phyloP scores from a whole-genome alignment of 2,797 vertebrate species.

The Denticeps clupeoides region DNA sequence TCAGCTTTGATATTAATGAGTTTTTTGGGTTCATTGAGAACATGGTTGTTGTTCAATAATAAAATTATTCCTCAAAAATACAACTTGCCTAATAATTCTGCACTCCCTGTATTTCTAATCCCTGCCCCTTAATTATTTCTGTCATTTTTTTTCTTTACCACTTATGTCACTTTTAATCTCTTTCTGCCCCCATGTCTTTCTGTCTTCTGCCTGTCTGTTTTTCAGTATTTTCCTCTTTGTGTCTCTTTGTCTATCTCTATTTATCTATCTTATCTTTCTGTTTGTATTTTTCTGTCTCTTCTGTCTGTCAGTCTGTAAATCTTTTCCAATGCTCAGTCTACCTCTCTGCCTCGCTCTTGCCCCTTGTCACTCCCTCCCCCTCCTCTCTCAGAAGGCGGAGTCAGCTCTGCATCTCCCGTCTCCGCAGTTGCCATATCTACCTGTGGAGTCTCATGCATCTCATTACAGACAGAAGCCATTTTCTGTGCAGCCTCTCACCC shows the following conservation, averaged over 20 bases:
- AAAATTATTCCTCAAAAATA: too few relatives aligned
- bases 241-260: neutral
- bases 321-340: neutral
- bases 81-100: too few relatives aligned
- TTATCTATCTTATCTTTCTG: constrained; percentile 2
- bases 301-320: neutral
- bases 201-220: neutral
- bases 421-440: neutral
- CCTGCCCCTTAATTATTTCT: neutral
- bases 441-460: constrained; percentile 3
- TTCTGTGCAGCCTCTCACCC: too few relatives aligned
- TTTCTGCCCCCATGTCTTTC: neutral
- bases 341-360: neutral
- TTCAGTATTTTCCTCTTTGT: neutral
- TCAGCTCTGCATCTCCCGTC: neutral
- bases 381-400: too few relatives aligned
- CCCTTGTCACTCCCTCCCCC: neutral
- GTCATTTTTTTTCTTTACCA: too few relatives aligned
- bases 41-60: too few relatives aligned
- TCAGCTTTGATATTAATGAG: too few relatives aligned
- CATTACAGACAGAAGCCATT: too few relatives aligned
- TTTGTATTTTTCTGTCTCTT: neutral
- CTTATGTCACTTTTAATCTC: constrained; percentile 3
- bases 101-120: neutral
- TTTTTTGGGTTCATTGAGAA: too few relatives aligned